These are phyloP conservation scores for Etheostoma nigrum DNA, from an alignment of 2,797 vertebrate species.

Conservation along the genomic window DNA sequence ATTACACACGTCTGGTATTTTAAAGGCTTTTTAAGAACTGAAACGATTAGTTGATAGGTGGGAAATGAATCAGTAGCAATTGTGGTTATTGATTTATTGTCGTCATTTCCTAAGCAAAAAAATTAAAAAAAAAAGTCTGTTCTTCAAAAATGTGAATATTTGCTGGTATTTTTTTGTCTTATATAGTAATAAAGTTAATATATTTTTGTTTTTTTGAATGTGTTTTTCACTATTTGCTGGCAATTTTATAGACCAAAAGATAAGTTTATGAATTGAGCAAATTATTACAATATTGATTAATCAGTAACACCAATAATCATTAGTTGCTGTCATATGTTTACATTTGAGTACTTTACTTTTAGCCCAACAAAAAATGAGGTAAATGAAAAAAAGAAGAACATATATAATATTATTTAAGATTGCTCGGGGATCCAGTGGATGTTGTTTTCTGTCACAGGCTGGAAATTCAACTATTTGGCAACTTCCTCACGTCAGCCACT, in stretches of 20 bases:
- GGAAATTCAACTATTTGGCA: constrained; percentile 7
- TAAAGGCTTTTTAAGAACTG: not conserved
- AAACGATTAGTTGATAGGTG: not conserved
- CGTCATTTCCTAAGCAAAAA: not conserved
- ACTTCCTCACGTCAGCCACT: not conserved
- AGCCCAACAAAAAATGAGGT: too few relatives aligned
- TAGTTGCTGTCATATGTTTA: not conserved
- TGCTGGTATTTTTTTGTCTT: too few relatives aligned
- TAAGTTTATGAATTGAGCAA: not conserved
- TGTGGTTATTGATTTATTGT: too few relatives aligned
- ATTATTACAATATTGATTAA: not conserved
- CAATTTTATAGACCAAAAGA: not conserved
- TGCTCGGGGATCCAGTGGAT: not conserved
- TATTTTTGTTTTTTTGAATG: too few relatives aligned
- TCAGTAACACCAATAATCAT: not conserved
- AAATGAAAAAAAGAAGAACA: not conserved
- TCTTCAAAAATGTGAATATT: not conserved
- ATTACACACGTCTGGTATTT: not conserved
- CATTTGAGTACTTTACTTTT: too few relatives aligned
- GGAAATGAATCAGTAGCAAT: too few relatives aligned
- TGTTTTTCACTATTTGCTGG: not conserved
- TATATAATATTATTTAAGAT: too few relatives aligned
- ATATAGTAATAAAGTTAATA: too few relatives aligned
- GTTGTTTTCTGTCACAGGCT: not conserved
- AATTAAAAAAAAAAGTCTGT: too few relatives aligned